phyloP scores from a whole-genome alignment of 1,140 invertebrate species.

The Apocrypta bakeri region DNA sequence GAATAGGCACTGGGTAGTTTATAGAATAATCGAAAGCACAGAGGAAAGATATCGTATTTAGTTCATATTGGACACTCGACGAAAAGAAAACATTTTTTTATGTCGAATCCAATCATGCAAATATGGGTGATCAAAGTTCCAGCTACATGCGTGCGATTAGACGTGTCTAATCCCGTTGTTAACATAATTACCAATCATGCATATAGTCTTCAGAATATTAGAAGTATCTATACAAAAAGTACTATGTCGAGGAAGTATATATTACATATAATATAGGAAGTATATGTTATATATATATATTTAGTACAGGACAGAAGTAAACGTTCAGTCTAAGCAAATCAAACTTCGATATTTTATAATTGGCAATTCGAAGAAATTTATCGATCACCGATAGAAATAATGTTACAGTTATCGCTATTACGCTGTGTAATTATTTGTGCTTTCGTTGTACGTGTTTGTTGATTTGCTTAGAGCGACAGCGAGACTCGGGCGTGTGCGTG shows the following conservation, averaged over 20 bases:
- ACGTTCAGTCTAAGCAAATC: not conserved
- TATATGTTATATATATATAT: too few relatives aligned
- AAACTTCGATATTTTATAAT: not conserved
- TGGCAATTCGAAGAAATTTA: not conserved
- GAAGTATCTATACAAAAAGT: too few relatives aligned
- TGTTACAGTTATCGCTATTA: too few relatives aligned
- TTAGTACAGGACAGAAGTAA: not conserved
- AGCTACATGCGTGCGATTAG: not conserved
- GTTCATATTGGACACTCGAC: not conserved
- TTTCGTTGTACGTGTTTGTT: not conserved
- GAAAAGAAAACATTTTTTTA: too few relatives aligned
- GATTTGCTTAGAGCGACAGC: not conserved
- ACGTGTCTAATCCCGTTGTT: not conserved
- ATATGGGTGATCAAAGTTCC: slow-evolving; percentile 4
- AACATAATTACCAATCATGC: not conserved
- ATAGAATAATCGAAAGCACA: slow-evolving; percentile 17
- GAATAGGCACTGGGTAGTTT: not conserved
- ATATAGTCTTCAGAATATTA: not conserved
- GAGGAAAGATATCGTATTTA: not conserved
- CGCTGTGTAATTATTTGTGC: not conserved
- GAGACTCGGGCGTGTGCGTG: not conserved
- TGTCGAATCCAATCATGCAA: not conserved
- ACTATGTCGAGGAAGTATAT: too few relatives aligned
- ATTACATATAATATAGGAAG: too few relatives aligned
- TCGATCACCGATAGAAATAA: too few relatives aligned